Percentiles rank a stretch among this genome's conserved stretches.
phyloP scores from a whole-genome alignment of 2,113 vertebrate species.

The Odontesthes bonariensis region DNA sequence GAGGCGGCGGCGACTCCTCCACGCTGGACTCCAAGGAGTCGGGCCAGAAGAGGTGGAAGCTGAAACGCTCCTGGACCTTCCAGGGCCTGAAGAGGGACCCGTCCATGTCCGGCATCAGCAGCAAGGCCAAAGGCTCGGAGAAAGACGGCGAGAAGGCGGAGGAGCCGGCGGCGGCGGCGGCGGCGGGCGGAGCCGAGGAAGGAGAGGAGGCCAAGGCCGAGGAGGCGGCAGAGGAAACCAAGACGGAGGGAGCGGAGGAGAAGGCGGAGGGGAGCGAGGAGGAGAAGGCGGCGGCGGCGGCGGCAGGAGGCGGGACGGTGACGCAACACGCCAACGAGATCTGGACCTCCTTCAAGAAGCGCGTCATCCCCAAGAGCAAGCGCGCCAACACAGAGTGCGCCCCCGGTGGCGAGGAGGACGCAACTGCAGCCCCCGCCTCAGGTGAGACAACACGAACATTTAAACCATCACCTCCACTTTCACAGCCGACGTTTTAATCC shows the following conservation, averaged over 20 bases:
- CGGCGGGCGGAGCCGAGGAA: slow-evolving; percentile 27
- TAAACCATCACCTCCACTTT: not conserved
- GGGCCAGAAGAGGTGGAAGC: slow-evolving; percentile 84
- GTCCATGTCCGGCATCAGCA: slow-evolving; percentile 80
- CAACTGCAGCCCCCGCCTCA: slow-evolving; percentile 34
- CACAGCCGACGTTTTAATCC: no score
- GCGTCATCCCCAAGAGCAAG: slow-evolving; percentile 84
- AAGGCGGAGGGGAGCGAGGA: slow-evolving; percentile 49
- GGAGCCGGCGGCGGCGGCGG: slow-evolving; percentile 20
- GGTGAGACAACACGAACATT: slow-evolving; percentile 45
- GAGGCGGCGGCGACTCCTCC: slow-evolving; percentile 75
- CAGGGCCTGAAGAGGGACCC: slow-evolving; percentile 85
- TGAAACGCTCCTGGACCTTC: slow-evolving; percentile 87
- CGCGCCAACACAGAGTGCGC: slow-evolving; percentile 76
- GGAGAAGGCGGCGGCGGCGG: slow-evolving; percentile 54
- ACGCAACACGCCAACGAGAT: slow-evolving; percentile 86
- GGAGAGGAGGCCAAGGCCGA: slow-evolving; percentile 63
- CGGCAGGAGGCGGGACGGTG: slow-evolving; percentile 70
- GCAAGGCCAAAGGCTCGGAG: slow-evolving; percentile 76
- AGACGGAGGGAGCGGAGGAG: slow-evolving; percentile 68
- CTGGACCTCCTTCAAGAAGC: slow-evolving; percentile 86
- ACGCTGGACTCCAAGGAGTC: slow-evolving; percentile 82
- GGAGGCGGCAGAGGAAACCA: slow-evolving; percentile 63
- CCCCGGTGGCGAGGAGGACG: slow-evolving; percentile 73
- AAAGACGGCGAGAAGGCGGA: slow-evolving; percentile 73